Evolutionary conservation across 2,113 vertebrate genomes (phyloP), one percentile per base, ranked within the genome.

Genomic region (Phyllostomus discolor): DNA sequence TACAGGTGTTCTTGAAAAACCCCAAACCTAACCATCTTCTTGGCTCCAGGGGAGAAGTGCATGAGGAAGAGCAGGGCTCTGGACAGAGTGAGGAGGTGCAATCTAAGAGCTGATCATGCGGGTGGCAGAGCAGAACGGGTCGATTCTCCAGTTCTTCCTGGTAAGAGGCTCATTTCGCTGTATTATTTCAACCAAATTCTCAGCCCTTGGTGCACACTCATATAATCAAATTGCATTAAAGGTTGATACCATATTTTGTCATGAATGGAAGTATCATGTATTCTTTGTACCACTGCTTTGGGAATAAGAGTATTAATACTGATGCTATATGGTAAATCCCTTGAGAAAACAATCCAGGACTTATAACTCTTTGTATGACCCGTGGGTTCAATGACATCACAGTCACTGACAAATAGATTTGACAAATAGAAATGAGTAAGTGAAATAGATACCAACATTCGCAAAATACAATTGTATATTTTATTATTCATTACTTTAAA

Each of bases 221-320:
- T 52, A 82, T 12, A 76, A 90, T 94, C 57, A 90, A 90, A 95
- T 14, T 85, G 24, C 57, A 95, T 64, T 86, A 84, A 72, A 48
- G 9, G 20, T 62, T 48, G 33, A 46, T 62, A 94, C 17, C 57
- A 78, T 22, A 82, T 82, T 83, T 57, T 90, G 24, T 85, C 90
- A 78, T 69, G 78, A 16, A 67, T 41, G 22, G 66, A 90, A 94
- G 92, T 78, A 95, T 41, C 54, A 96, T 11, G 54, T 88, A 90
- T 66, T 92, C 59, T 76, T 78, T 88, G 76, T 88, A 90, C 92
- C 78, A 92, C 26, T 94, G 72, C 76, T 88, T 90, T 82, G 83
- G n/a, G 76, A 92, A 69, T 93, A 80, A 91, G 24, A 70, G 17
- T 35, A 87, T 96, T 95, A 92, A 72, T 92, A 43, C 5, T 78